Conservation (phyloP, 1,140 invertebrate genomes). For the Spodoptera litura region DNA sequence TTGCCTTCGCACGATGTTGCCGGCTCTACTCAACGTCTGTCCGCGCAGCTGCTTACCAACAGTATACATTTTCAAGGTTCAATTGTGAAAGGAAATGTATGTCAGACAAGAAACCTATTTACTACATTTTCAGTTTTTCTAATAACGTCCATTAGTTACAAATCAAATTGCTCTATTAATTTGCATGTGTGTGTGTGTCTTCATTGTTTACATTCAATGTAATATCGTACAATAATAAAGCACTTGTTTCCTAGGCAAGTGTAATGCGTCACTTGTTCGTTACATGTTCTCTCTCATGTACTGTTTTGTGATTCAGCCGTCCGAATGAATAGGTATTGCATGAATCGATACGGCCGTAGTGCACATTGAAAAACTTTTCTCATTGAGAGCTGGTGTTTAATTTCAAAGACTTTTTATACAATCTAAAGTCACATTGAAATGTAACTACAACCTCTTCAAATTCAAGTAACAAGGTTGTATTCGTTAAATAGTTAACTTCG, state of each 20-base stretch:
- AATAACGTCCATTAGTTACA: background rate
- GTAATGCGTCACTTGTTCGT: slow-evolving; percentile 76
- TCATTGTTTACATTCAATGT: slow-evolving; percentile 5
- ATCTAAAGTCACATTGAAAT: background rate
- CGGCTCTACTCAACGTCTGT: slow-evolving; percentile 56
- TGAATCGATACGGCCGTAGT: slow-evolving; percentile 20
- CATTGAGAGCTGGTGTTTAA: slow-evolving; percentile 5
- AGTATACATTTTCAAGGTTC: slow-evolving; percentile 72
- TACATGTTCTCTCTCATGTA: slow-evolving; percentile 58
- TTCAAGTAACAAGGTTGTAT: background rate
- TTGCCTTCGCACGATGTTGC: slow-evolving; percentile 60
- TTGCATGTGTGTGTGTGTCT: slow-evolving; percentile 1
- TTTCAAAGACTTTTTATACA: slow-evolving; percentile 7
- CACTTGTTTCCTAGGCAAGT: slow-evolving; percentile 29
- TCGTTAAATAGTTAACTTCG: background rate
- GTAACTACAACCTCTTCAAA: background rate
- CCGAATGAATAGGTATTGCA: slow-evolving; percentile 54
- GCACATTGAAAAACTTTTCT: slow-evolving; percentile 14
- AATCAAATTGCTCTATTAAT: background rate
- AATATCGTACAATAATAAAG: background rate
- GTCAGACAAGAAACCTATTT: slow-evolving; percentile 35
- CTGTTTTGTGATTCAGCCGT: slow-evolving; percentile 70
- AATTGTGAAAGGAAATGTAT: slow-evolving; percentile 68
- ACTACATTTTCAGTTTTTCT: slow-evolving; percentile 13
- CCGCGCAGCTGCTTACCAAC: slow-evolving; percentile 68